Conservation (phyloP, 2,797 vertebrate species). For the Meda fulgida region DNA sequence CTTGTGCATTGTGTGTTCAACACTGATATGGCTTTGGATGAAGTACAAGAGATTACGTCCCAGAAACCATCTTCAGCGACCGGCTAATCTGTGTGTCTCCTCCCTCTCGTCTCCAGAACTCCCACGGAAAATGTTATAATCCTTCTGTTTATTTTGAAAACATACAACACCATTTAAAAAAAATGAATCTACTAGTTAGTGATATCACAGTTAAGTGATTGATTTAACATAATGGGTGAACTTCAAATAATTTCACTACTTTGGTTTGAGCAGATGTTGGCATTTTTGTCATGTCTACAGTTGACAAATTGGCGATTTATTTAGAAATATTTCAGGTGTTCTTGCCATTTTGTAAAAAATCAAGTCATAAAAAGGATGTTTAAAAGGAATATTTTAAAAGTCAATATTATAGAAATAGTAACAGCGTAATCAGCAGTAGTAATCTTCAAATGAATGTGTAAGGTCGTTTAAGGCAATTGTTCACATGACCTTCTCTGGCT, state of each 20-base stretch:
- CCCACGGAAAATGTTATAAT: slow-evolving; percentile 5
- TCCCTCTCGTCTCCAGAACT: slow-evolving; percentile 27
- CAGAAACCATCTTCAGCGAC: slow-evolving; percentile 8
- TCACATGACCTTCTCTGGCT: not conserved
- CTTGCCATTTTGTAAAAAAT: not conserved
- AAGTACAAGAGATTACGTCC: slow-evolving; percentile 43
- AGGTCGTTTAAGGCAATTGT: slow-evolving; percentile 27
- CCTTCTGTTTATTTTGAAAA: not conserved
- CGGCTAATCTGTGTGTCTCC: slow-evolving; percentile 32
- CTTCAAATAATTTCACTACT: not conserved
- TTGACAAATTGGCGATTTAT: not conserved
- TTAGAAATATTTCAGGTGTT: not conserved
- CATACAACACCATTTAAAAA: not conserved
- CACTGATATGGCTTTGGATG: slow-evolving; percentile 38
- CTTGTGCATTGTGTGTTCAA: slow-evolving; percentile 39
- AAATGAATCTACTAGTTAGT: not conserved
- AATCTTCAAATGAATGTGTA: not conserved
- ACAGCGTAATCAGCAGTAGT: not conserved
- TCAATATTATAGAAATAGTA: not conserved
- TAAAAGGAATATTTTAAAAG: not conserved
- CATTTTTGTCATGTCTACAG: not conserved
- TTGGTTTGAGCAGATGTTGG: not conserved
- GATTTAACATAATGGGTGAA: not conserved
- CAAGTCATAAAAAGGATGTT: not conserved
- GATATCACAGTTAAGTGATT: not conserved